Evolutionary conservation across 1,140 invertebrate genomes (phyloP), one percentile per base, ranked within the genome.

Genomic region (Drosophila santomea): DNA sequence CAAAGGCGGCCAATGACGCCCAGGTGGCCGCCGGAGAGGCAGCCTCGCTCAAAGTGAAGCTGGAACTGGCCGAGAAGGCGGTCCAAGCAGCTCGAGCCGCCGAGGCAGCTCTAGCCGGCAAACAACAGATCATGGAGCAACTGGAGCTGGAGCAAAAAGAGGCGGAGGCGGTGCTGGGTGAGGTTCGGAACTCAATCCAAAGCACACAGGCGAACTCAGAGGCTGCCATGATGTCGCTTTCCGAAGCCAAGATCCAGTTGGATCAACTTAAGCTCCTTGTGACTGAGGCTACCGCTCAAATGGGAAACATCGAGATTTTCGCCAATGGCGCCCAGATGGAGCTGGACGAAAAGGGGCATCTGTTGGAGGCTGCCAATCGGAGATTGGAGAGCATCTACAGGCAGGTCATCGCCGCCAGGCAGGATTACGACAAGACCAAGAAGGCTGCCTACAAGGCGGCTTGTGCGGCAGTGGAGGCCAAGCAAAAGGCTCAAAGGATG

Each of bases 401-500:
- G 10, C 43, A 45, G 11, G 43, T 20, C 15, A 4, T 11, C 10
- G 17, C 43, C 10, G 15, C 43, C 17, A 45, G 43, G 17, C 43
- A 45, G 43, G 17, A 45, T 12, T 45, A 20, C 43, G 43, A 45
- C 0, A 45, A 45, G 17, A 45, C 43, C 43, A 45, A 45, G 43
- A 20, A 45, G 17, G 43, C 43, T 10, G 43, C 43, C 43, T 20
- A 45, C 4, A 45, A 20, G 15, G 43, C 17, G 20, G 43, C 43
- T 10, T 45, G 43, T 45, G 43, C 43, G 4, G 43, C 43, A 45
- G 43, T 45, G 17, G 43, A 45, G 43, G 43, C 43, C 17, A 45
- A 45, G 43, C 17, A 45, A 23, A 45, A 45, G 43, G 43, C 43
- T 11, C 17, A 45, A 45, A 20, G 17, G 17, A 10, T 17, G 17